Evolutionary conservation across 1,140 invertebrate species (phyloP), one percentile per base, ranked within the genome.

Genomic region (Lepidostoma basale): DNA sequence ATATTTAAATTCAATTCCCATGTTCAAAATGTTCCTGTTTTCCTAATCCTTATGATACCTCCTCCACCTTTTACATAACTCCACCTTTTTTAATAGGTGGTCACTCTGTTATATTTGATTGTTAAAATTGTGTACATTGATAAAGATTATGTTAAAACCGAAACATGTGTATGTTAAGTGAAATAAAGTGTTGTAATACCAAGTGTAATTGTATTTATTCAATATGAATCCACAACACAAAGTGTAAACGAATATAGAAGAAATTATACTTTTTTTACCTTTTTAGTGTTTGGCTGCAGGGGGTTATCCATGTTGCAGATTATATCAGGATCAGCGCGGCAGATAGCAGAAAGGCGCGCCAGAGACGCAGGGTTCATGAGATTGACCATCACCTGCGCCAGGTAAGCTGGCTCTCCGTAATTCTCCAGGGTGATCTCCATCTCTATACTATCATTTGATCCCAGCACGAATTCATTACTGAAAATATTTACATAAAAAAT

Each of bases 321-420:
- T 2, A 72, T 30, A 14, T 63, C 16, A 0, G 67, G 39, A 0
- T 63, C 45, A 10, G 30, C 60, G n/a, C 25, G 42, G 52, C 70
- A 72, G 20, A 16, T 8, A 12, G 70, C 18, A 9, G 77, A 75
- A 26, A 79, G 62, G 30, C 70, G 76, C n/a, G 69, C 71, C 42
- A 83, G 74, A 16, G 64, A 26, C 6, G 83, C 72, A 14, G 69
- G 59, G 18, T 69, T 44, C 16, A 78, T 77, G 47, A 82, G 67
- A 16, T 49, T 64, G 12, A 83, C 45, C 10, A 45, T 45, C 25
- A 77, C 59, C 63, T 74, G 64, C 4, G 78, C 74, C 44, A 77
- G 70, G 69, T 80, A 82, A 5, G 81, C 81, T 3, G 75, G 74
- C 64, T 83, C 80, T 5, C 74, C 77, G 4, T 36, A 56, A 68